Evolutionary conservation across 2,888 invertebrate species (phyloP).

Genomic region (Mythimna pallens): DNA sequence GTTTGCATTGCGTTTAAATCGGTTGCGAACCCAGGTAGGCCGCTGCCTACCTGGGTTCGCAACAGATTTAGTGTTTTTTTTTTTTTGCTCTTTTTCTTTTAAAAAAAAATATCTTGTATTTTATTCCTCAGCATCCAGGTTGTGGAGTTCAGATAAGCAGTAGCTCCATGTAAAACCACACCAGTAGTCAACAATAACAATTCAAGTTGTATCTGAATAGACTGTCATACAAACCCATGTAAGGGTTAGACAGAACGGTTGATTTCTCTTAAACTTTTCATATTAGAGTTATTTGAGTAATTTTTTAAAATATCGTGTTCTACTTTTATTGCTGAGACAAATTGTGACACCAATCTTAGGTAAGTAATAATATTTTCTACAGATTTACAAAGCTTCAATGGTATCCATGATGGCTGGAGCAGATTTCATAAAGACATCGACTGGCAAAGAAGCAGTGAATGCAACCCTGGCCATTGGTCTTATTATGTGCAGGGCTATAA

Average conservation of each 20-base stretch:
- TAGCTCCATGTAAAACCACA: not conserved
- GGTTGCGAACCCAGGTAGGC: too few species aligned
- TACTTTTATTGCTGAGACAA: not conserved
- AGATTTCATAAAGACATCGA: constrained; percentile 99
- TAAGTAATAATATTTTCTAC: constrained; percentile 8
- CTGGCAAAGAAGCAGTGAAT: constrained; percentile 98
- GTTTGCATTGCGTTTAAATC: too few species aligned
- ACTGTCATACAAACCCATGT: too few species aligned
- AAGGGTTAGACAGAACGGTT: not conserved
- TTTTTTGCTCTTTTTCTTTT: too few species aligned
- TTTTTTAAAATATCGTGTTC: not conserved
- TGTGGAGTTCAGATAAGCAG: not conserved
- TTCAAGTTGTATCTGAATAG: not conserved
- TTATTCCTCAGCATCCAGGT: not conserved
- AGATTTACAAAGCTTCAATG: constrained; percentile 96
- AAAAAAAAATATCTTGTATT: not conserved
- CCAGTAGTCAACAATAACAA: too few species aligned
- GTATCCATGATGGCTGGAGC: constrained; percentile 98
- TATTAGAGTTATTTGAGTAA: too few species aligned
- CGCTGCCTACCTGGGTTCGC: too few species aligned
- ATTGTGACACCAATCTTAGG: not conserved
- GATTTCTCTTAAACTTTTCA: not conserved
- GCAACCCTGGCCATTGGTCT: constrained; percentile 97
- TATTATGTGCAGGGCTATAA: constrained; percentile 98
- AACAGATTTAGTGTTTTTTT: too few species aligned